Evolutionary conservation across 1,140 invertebrate genomes (phyloP), one percentile per base, ranked within the genome.

Genomic region (Drosophila parabipectinata): DNA sequence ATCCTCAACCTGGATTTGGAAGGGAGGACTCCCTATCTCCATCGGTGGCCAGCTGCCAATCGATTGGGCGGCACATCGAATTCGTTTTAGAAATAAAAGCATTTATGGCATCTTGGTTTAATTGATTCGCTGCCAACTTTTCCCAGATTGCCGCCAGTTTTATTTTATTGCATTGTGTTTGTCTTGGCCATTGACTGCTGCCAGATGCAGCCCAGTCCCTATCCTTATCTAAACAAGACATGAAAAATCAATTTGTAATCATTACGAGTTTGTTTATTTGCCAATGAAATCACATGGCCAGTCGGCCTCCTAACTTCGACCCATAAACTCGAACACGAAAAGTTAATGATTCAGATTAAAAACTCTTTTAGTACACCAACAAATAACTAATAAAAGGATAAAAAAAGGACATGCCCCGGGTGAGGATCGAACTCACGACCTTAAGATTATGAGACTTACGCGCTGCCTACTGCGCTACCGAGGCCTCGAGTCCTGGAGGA

Each of bases 381-480:
- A n/a, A 32, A 12, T 12, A 21, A 34, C 2, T n/a, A 53, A 37
- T 10, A 24, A 56, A 0, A 32, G 39, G 15, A 32, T 7, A 8
- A 7, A 64, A 58, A 95, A 95, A 94, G 92, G 62, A 91, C 87
- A 45, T 97, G 96, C 96, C 96, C 95, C 95, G 94, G 94, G 96
- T 97, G 96, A 97, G 96, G 96, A 96, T 97, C 96, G 96, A 97
- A 97, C 96, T 97, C 96, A 97, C 96, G 96, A 97, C 96, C 96
- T 97, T 96, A 96, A 97, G 96, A 97, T 97, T 97, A 97, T 97
- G 96, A 97, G 96, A 97, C 96, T 97, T 96, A 97, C 96, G 96
- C 96, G 96, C 96, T 97, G 94, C 96, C 96, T 95, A 96, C 96
- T 97, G 96, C 96, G 96, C 96, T 94, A 97, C 95, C 95, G 95